Percentiles rank a stretch among this genome's conserved stretches.
phyloP scores from a whole-genome alignment of 2,797 vertebrate genomes.

The Urocyon cinereoargenteus region DNA sequence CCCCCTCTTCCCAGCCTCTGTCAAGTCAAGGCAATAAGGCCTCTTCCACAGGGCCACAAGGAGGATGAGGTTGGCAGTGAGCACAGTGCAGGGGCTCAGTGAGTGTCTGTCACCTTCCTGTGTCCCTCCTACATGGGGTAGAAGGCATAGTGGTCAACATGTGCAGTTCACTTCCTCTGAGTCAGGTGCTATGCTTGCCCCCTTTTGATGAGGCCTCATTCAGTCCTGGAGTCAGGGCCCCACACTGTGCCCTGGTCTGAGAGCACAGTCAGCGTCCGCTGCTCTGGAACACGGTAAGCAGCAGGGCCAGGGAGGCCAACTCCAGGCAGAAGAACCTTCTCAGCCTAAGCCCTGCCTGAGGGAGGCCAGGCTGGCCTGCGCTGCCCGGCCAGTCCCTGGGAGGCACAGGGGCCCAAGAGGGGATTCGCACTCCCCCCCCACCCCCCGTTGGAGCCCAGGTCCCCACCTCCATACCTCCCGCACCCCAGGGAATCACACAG shows the following conservation, averaged over 20 bases:
- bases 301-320: fast-evolving
- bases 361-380: not conserved
- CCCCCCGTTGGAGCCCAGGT: not conserved
- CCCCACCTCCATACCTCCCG: not conserved
- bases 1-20: not conserved
- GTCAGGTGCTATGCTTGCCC: not conserved
- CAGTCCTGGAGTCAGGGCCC: not conserved
- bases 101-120: not conserved
- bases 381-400: not conserved
- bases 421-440: no score
- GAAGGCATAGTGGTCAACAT: not conserved
- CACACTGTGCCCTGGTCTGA: not conserved
- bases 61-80: not conserved
- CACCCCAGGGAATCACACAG: not conserved
- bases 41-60: not conserved
- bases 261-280: not conserved
- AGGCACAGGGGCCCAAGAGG: no score
- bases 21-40: not conserved
- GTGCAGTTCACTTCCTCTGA: not conserved
- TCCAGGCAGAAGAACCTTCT: not conserved
- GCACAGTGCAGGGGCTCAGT: not conserved
- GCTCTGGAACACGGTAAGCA: not conserved
- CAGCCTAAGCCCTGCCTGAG: not conserved
- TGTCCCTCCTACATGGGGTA: not conserved
- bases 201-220: not conserved